Percentiles rank a stretch among this genome's conserved stretches.
phyloP scores from a whole-genome alignment of 2,797 vertebrate species.

The Myotis myotis region DNA sequence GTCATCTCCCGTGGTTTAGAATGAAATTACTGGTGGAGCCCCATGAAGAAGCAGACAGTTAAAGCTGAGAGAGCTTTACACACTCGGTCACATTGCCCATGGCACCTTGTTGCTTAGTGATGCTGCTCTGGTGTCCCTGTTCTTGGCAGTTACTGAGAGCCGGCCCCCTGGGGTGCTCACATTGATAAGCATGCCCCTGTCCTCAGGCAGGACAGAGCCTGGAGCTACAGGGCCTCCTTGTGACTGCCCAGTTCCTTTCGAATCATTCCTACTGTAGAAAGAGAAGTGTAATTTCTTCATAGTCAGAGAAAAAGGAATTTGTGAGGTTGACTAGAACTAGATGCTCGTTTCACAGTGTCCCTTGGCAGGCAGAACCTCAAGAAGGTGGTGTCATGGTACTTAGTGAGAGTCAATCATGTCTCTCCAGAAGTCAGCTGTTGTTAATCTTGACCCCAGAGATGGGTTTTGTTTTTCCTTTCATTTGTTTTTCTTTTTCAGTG shows the following conservation, averaged over 20 bases:
- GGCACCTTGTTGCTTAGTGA: not conserved
- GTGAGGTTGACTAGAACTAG: not conserved
- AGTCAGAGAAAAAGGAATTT: not conserved
- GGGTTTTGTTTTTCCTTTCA: not conserved
- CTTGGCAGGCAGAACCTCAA: not conserved
- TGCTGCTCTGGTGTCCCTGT: not conserved
- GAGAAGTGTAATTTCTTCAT: not conserved
- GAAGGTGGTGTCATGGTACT: not conserved
- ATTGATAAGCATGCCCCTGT: not conserved
- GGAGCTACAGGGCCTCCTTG: not conserved
- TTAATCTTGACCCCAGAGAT: not conserved
- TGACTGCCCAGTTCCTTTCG: not conserved
- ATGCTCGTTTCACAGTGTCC: not conserved
- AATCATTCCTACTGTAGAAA: not conserved
- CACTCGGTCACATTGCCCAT: not conserved
- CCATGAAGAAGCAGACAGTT: not conserved
- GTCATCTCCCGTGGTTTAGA: not conserved
- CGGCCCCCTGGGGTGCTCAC: fast-evolving
- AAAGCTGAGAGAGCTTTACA: not conserved
- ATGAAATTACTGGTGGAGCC: not conserved
- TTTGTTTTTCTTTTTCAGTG: slow-evolving; percentile 14
- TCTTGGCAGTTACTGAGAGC: not conserved
- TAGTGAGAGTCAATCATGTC: not conserved
- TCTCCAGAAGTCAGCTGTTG: not conserved
- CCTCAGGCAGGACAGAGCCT: not conserved